These are phyloP conservation scores for Cassiopea andromeda DNA, from an alignment of 30 jellyfish, hydroid and myxozoan genomes.

Conservation along the genomic window DNA sequence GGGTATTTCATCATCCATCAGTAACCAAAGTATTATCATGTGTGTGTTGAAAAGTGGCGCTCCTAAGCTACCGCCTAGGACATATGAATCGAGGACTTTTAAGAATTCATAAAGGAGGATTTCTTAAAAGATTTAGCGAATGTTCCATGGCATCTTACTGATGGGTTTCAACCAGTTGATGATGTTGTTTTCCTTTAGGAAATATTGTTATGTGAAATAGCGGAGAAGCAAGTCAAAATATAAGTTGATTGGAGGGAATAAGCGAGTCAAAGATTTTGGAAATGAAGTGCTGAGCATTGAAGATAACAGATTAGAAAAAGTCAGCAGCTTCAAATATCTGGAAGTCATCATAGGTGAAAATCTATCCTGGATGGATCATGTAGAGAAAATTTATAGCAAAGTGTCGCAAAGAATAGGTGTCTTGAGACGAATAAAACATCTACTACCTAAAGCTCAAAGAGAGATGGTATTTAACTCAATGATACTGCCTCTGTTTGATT, in stretches of 20 bases:
- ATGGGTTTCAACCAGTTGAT: constrained; percentile 52
- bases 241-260: constrained; percentile 53
- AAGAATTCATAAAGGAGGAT: constrained; percentile 35
- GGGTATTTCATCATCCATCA: constrained; percentile 38
- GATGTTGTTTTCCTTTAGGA: constrained; percentile 61
- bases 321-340: constrained; percentile 49
- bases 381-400: constrained; percentile 41
- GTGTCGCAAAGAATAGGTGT: constrained; percentile 57
- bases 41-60: constrained; percentile 59
- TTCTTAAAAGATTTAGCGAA: constrained; percentile 29
- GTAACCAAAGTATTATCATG: constrained; percentile 31
- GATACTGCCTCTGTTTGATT: constrained; percentile 54
- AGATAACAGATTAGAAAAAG: constrained; percentile 43
- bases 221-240: constrained; percentile 64
- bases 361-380: constrained; percentile 32
- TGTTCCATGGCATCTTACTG: constrained; percentile 60
- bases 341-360: constrained; percentile 27
- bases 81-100: constrained; percentile 39
- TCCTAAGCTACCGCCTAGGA: constrained; percentile 51
- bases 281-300: constrained; percentile 49
- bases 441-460: constrained; percentile 63
- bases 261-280: constrained; percentile 45
- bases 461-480: constrained; percentile 41
- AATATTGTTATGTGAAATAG: constrained; percentile 46
- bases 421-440: constrained; percentile 55